Conservation (phyloP, 1,140 invertebrate species). For the Eupristina koningsbergeri region DNA sequence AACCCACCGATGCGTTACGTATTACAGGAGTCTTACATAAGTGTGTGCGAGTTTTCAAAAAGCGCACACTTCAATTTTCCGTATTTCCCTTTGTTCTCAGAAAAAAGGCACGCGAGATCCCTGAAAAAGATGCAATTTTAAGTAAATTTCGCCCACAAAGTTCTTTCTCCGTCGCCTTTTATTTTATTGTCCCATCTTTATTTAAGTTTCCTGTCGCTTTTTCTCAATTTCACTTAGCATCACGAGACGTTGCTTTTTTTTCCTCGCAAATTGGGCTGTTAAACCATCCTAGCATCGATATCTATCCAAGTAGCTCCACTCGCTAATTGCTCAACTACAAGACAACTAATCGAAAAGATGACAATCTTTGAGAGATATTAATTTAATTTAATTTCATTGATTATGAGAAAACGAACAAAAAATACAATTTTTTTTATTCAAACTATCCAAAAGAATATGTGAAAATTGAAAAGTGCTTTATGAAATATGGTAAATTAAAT, state of each 20-base stretch:
- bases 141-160: not conserved
- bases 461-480: too few species aligned
- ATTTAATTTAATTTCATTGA: conserved; percentile 61
- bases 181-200: not conserved
- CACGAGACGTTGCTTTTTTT: not conserved
- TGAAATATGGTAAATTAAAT: too few species aligned
- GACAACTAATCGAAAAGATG: conserved; percentile 20
- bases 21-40: conserved; percentile 12
- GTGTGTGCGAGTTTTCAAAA: conserved; percentile 30
- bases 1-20: conserved; percentile 40
- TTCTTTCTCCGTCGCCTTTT: not conserved
- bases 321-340: not conserved
- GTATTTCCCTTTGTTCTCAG: conserved; percentile 39
- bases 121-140: conserved; percentile 37
- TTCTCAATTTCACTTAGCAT: conserved; percentile 3
- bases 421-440: too few species aligned
- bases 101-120: not conserved
- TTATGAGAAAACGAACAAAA: too few species aligned
- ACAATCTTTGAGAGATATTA: conserved; percentile 60
- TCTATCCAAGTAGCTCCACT: not conserved
- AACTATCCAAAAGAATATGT: too few species aligned
- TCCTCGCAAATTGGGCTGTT: not conserved
- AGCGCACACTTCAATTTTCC: conserved; percentile 12
- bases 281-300: not conserved
- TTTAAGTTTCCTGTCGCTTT: conserved; percentile 8